These are phyloP conservation scores for Leucania comma DNA, from an alignment of 2,888 invertebrate species.

Conservation along the genomic window DNA sequence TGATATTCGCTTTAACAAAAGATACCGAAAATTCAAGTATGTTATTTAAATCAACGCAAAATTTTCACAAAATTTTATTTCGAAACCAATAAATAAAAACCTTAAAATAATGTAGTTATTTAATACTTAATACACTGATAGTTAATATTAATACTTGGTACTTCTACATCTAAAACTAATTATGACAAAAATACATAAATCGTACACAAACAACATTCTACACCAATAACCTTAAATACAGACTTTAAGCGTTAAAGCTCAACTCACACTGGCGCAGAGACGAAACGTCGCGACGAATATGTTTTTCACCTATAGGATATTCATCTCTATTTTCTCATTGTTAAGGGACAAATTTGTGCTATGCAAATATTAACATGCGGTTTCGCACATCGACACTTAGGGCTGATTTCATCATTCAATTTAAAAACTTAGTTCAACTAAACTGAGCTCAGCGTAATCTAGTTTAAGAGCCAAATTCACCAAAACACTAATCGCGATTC, in stretches of 20 bases:
- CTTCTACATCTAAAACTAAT: slow-evolving; percentile 14
- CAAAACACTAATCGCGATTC: no score
- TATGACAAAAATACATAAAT: slow-evolving; percentile 21
- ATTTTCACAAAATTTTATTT: background rate
- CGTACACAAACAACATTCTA: slow-evolving; percentile 14
- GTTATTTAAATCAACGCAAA: background rate
- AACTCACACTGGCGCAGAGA: no score
- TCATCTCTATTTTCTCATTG: no score
- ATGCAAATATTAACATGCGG: no score
- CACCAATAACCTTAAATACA: background rate
- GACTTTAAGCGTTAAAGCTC: background rate
- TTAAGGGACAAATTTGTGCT: no score
- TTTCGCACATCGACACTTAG: no score
- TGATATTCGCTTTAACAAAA: background rate
- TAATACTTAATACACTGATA: slow-evolving; percentile 12
- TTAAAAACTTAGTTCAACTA: no score
- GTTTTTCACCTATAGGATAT: no score
- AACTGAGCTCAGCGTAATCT: no score
- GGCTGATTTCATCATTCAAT: no score
- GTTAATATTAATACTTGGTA: slow-evolving; percentile 17
- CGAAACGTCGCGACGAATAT: no score
- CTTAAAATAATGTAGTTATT: slow-evolving; percentile 1
- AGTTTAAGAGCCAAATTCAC: no score
- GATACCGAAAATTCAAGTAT: background rate
- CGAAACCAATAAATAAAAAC: background rate